Conservation (phyloP, 2,797 vertebrate species). For the Siniperca obscura region DNA sequence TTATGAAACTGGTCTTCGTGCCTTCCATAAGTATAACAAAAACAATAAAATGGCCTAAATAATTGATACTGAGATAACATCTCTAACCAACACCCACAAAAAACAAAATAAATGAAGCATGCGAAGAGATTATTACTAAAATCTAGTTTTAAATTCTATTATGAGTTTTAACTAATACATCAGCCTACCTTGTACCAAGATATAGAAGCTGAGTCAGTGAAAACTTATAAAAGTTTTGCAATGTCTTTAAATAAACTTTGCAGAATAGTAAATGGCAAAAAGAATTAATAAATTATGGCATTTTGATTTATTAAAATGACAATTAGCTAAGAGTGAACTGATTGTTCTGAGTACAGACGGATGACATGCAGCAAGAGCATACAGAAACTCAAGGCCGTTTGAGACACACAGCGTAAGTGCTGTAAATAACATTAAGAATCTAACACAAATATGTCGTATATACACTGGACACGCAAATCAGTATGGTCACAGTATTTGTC, state of each 20-base stretch:
- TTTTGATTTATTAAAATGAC: constrained; percentile 69
- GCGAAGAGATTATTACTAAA: not conserved
- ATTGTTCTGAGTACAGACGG: constrained; percentile 53
- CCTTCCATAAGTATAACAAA: not conserved
- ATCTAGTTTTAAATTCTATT: not conserved
- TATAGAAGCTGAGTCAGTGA: not conserved
- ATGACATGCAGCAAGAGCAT: constrained; percentile 72
- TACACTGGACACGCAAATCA: constrained; percentile 33
- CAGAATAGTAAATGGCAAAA: not conserved
- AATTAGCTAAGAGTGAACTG: constrained; percentile 42
- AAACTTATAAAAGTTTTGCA: not conserved
- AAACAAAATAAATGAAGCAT: not conserved
- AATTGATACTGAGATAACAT: not conserved
- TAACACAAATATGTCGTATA: constrained; percentile 35
- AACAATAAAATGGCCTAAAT: not conserved
- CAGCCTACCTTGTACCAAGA: not conserved
- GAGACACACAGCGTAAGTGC: constrained; percentile 34
- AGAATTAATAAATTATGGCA: constrained; percentile 18
- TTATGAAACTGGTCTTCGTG: not conserved
- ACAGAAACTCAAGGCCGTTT: constrained; percentile 40
- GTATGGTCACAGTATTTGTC: constrained; percentile 55
- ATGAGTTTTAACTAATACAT: not conserved
- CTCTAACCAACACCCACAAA: not conserved
- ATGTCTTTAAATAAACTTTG: not conserved
- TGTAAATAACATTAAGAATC: constrained; percentile 34